Conservation (phyloP, 2,113 vertebrate species). For the Rhombomys opimus region DNA sequence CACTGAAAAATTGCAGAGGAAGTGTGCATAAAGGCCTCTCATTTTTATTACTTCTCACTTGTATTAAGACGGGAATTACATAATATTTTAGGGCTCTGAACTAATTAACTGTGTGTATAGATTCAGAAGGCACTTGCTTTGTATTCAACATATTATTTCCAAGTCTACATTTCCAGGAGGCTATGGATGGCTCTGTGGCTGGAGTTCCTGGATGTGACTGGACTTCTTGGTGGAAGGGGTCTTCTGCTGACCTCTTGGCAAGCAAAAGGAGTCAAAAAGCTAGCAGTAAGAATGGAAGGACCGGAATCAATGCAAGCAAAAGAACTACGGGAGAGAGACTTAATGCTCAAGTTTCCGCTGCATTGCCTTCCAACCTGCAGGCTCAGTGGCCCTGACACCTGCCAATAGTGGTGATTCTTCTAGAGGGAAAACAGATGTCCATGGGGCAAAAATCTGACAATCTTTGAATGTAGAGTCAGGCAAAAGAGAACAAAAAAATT, state of each 20-base stretch:
- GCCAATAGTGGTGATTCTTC: neutral
- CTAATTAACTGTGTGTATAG: conserved; percentile 58
- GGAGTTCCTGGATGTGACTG: neutral
- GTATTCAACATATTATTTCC: neutral
- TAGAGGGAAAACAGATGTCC: neutral
- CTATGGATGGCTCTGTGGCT: neutral
- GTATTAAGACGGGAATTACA: conserved; percentile 65
- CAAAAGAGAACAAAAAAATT: conserved; percentile 41
- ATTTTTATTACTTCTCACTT: conserved; percentile 62
- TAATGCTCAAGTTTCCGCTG: neutral
- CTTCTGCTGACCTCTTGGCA: neutral
- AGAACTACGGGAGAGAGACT: neutral
- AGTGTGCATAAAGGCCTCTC: conserved; percentile 62
- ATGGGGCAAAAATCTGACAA: neutral
- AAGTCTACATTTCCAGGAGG: neutral
- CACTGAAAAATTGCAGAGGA: conserved; percentile 68
- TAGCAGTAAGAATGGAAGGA: rapidly evolving
- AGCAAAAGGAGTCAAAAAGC: neutral
- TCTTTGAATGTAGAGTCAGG: neutral
- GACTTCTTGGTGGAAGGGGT: neutral
- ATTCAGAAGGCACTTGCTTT: neutral
- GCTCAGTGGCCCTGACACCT: neutral
- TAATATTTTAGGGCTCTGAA: conserved; percentile 53
- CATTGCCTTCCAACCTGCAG: neutral
- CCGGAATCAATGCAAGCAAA: neutral